Evolutionary conservation across 2,888 invertebrate genomes (phyloP).

Genomic region (Leptinotarsa peninsularis): DNA sequence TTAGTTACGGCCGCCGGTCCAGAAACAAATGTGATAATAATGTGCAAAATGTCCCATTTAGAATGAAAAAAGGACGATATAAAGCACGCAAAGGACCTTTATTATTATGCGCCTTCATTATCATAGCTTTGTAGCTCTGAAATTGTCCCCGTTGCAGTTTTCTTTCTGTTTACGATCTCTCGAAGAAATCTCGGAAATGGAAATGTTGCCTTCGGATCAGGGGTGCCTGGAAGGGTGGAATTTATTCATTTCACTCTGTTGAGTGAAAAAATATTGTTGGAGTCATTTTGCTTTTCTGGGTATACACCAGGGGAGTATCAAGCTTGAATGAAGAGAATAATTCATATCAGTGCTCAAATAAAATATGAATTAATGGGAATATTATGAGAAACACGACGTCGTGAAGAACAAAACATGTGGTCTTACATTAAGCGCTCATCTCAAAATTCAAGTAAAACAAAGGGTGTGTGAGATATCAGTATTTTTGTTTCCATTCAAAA

Average conservation of each 20-base stretch:
- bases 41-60: slow-evolving; percentile 14
- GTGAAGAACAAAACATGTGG: too few relatives aligned
- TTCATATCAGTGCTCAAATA: too few relatives aligned
- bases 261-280: not conserved
- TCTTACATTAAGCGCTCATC: too few relatives aligned
- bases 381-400: too few relatives aligned
- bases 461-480: too few relatives aligned
- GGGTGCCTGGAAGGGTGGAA: not conserved
- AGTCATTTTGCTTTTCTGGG: not conserved
- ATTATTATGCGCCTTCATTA: slow-evolving; percentile 19
- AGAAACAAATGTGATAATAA: slow-evolving; percentile 19
- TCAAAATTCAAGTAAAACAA: too few relatives aligned
- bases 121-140: slow-evolving; percentile 20
- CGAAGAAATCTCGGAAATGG: slow-evolving; percentile 19
- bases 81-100: slow-evolving; percentile 17
- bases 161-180: slow-evolving; percentile 15
- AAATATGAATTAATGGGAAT: too few relatives aligned
- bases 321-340: too few relatives aligned
- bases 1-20: slow-evolving; percentile 13
- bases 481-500: too few relatives aligned
- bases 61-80: slow-evolving; percentile 9
- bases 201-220: slow-evolving; percentile 10
- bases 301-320: not conserved
- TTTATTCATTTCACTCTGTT: not conserved
- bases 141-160: slow-evolving; percentile 19